Evolutionary conservation across 2,888 invertebrate genomes (phyloP), one percentile per base, ranked within the genome.

Genomic region (Campoletis raptor): DNA sequence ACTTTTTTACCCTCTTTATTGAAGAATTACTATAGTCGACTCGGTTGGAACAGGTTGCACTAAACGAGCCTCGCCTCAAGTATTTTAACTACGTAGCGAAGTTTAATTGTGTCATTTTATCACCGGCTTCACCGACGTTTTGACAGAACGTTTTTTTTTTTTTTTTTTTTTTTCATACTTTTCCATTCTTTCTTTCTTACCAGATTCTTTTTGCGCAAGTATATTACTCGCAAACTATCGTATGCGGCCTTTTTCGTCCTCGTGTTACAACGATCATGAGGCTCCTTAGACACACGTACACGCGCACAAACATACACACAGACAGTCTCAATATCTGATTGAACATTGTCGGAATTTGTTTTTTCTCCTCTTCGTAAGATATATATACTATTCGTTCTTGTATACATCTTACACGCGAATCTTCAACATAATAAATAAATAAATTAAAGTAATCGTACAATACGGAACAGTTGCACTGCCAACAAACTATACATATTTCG

Each of bases 51-150:
- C 61, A 61, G 70, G 73, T 66, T 81, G 80, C 67, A 69, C 77
- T 72, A 81, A 81, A 81, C 70, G 52, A 77, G 81, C 52, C 72
- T 45, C 69, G 37, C 36, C 67, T 80, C 79, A 86, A 86, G 78
- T 86, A 86, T 74, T 83, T 79, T 40, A 73, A 61, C 84, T 86
- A 84, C 81, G 57, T 81, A 78, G 81, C 81, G 86, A 69, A 83
- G 30, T 77, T 85, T 18, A 74, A 81, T 67, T 10, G 48, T 72
- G 21, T 64, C 64, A 24, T 52, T 40, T 37, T 18, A 45, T 48
- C 24, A 45, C 57, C 24, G 24, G 40, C 42, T 24, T 30, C 48
- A 40, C 36, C 81, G 64, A 72, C 18, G 10, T 21, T 74, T 42
- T 4, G 21, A n/a, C 15, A 36, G 8, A 9, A 40, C 24, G 9